Conservation (phyloP, 2,113 vertebrate species). For the Dolichallabes microphthalmus region DNA sequence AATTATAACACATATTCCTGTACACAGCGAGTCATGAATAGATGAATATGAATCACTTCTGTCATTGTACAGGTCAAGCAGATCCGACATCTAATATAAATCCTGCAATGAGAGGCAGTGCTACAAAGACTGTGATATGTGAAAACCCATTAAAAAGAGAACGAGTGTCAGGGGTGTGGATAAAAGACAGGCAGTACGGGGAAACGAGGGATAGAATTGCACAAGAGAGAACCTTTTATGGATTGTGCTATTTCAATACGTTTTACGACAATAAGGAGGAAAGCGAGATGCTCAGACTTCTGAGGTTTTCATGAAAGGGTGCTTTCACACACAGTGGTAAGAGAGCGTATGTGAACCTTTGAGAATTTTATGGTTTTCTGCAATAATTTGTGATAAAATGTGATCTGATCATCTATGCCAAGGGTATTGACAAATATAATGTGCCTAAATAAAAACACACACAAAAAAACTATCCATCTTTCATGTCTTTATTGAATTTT, state of each 20-base stretch:
- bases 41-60: slow-evolving; percentile 27
- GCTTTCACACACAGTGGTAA: background rate
- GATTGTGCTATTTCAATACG: background rate
- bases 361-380: no score
- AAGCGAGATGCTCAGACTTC: background rate
- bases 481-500: no score
- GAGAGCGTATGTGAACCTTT: no score
- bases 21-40: slow-evolving; percentile 17
- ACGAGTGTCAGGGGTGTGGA: background rate
- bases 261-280: background rate
- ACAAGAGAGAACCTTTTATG: background rate
- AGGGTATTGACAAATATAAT: no score
- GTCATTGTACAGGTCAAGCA: slow-evolving; percentile 23
- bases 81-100: slow-evolving; percentile 25
- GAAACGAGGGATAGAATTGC: background rate
- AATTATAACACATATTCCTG: slow-evolving; percentile 8
- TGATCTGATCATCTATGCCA: no score
- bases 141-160: slow-evolving; percentile 9
- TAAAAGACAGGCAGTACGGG: background rate
- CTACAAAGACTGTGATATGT: background rate
- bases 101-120: background rate
- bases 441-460: no score
- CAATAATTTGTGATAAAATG: no score
- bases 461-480: no score
- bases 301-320: background rate